Conservation (phyloP, 2,113 vertebrate genomes). For the Phasianus colchicus region DNA sequence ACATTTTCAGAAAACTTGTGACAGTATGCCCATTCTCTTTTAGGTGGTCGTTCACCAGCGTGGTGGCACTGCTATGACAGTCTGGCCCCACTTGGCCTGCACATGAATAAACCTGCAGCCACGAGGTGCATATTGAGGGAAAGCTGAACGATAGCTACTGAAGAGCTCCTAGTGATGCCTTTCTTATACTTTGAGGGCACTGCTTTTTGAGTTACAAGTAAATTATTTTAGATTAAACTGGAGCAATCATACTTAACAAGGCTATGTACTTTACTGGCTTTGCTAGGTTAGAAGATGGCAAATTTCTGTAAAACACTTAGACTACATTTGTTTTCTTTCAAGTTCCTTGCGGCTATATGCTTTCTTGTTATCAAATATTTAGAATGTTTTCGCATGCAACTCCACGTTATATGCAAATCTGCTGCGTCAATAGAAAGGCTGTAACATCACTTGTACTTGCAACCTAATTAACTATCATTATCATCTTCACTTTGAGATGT, state of each 20-base stretch:
- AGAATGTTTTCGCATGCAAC: not conserved
- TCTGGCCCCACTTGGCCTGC: not conserved
- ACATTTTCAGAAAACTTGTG: not conserved
- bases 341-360: not conserved
- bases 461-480: not conserved
- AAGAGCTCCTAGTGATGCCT: not conserved
- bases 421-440: not conserved
- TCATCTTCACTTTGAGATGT: not conserved
- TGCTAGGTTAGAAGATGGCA: not conserved
- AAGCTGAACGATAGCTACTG: not conserved
- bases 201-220: not conserved
- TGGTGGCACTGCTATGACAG: not conserved
- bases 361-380: slow-evolving; percentile 68
- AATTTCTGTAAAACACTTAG: slow-evolving; percentile 15
- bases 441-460: not conserved
- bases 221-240: not conserved
- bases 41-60: not conserved
- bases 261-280: not conserved
- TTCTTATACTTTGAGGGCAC: not conserved
- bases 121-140: not conserved
- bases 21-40: not conserved
- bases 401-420: not conserved
- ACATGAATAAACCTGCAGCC: not conserved
- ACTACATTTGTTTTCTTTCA: not conserved
- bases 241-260: not conserved